Base-by-base conservation (phyloP, 2,888 invertebrate species). In the Agrilus biguttatus region DNA sequence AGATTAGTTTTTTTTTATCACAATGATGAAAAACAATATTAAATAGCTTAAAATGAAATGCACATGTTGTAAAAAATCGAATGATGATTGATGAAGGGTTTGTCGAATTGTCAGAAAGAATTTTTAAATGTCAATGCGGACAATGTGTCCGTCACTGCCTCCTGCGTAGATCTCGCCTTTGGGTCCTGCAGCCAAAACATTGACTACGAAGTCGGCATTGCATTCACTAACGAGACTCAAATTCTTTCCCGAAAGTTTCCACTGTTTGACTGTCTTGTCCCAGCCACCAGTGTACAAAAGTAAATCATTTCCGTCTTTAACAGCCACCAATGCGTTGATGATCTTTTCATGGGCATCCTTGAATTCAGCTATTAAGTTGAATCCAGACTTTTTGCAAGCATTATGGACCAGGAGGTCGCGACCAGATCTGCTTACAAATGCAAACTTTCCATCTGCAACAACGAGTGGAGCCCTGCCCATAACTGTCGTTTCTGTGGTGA, bases 131-230 rank as follows among this genome's bases (percentile, higher is more conserved):
- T 55, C 53, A 37, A 61, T 45, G 42, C 58, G 50, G 10, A 55
- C 52, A 32, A 77, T 59, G 43, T 60, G 61, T 10, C 77, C 77
- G 49, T 76, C 75, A 65, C 74, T 69, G 8, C 76, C 75, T 1
- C 70, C 77, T 1, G 73, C 73, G 66, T 74, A 78, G 7, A 69
- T 41, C 36, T 54, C 48, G 8, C 54, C 54, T n/a, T 53, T 47
- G n/a, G 55, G 56, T 3, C 60, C 59, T 8, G 50, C 40, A 1
- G 54, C 47, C 10, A 61, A 48, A 5, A 55, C 48, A 40, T 58
- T 60, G 2, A 61, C 47, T 10, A 58, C 54, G 34, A 61, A 50
- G 34, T 54, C 58, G 1, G 56, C 51, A 37, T 55, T 52, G 13
- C 49, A 51, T 28, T 53, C 51, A n/a, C 50, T 48, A 5, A 52